Base-by-base conservation (phyloP, 2,797 vertebrate species). In the Eidolon dupreanum region DNA sequence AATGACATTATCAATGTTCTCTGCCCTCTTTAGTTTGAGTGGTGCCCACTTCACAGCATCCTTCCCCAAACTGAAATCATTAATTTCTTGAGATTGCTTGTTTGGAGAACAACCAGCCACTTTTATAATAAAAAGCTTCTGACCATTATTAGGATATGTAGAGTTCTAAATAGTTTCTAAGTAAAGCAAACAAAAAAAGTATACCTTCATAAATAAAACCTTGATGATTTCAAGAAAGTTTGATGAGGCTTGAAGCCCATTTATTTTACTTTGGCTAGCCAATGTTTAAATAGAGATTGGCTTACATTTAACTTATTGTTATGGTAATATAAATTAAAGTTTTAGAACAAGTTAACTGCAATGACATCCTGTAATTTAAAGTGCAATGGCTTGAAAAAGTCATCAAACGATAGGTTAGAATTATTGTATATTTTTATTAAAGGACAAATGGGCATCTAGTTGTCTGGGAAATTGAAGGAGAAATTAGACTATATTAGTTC, bases 401-500 rank as follows among this genome's bases (percentile, higher is more conserved):
- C 88, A 85, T 85, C 43, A 75, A 83, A 94, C 55, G 83, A 22
- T 20, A 95, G 43, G 51, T 92, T 91, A 79, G 46, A 85, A 83
- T 96, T 55, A 75, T 85, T 2, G 6, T 33, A 33, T 79, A 79
- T 85, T 95, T 95, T 79, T 88, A 92, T 88, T 79, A 87, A 81
- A 91, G 71, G 95, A 94, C 70, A 68, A 96, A 26, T 31, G 53
- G 66, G 28, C 16, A 74, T 93, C 16, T n/a, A 65, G 59, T 93
- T 96, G 83, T 78, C 41, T 91, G 46, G 63, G 33, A 92, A 95
- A 95, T 0, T 96, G 68, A 83, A 82, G 53, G 84, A 81, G 68
- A 96, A 95, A 96, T 96, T 87, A 92, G 73, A 81, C n/a, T 17
- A 24, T 97, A 61, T 74, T 85, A 86, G 55, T 92, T 96, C 46